These are phyloP conservation scores for Mustela nigripes DNA, from an alignment of 2,113 vertebrate species.

Conservation along the genomic window DNA sequence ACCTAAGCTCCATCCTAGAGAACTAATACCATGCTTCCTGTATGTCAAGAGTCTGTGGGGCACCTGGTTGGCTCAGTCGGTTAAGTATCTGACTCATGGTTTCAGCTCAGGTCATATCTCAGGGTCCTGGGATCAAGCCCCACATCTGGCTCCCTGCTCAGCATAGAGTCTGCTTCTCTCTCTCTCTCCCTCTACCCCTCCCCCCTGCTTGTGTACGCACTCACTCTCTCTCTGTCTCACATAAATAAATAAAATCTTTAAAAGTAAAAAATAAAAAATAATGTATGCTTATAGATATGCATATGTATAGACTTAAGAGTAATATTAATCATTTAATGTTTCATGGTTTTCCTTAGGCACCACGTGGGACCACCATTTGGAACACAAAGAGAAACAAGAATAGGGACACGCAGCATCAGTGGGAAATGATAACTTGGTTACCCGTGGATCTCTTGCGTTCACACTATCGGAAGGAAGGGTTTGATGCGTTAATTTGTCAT, in stretches of 20 bases:
- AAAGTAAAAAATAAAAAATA: neutral
- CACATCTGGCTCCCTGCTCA: neutral
- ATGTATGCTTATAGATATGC: neutral
- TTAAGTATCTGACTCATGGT: neutral
- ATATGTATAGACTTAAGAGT: neutral
- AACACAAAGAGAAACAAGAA: conserved; percentile 10
- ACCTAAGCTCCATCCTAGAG: neutral
- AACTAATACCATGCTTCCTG: neutral
- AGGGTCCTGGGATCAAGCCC: neutral
- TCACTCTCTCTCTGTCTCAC: no score
- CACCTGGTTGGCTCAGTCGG: neutral
- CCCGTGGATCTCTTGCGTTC: neutral
- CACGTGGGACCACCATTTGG: neutral
- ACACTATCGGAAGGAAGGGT: neutral
- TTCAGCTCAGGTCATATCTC: neutral
- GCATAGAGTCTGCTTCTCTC: neutral
- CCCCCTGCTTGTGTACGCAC: no score
- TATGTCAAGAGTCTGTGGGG: neutral
- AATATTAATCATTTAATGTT: neutral
- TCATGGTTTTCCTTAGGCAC: conserved; percentile 6
- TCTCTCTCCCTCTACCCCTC: neutral
- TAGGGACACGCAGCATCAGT: rapidly evolving
- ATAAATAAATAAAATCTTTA: neutral
- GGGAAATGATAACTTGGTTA: neutral
- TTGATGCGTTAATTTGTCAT: neutral